Evolutionary conservation across 2,888 invertebrate genomes (phyloP).

Genomic region (Torymus auratus): DNA sequence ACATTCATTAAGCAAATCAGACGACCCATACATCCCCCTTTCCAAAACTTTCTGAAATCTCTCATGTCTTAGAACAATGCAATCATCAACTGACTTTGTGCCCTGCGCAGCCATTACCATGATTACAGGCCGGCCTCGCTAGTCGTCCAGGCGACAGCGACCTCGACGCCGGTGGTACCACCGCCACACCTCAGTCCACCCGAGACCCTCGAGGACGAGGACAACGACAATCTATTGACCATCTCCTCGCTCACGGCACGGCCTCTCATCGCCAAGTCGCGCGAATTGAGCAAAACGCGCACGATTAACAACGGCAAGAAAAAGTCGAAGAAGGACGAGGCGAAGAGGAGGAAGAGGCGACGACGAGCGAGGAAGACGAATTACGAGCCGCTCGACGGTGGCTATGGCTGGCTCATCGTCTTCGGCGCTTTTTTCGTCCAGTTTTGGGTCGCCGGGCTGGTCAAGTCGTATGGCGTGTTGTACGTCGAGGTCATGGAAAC

Average conservation of each 20-base stretch:
- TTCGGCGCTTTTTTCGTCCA: constrained; percentile 88
- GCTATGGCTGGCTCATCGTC: constrained; percentile 88
- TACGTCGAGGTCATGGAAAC: constrained; percentile 90
- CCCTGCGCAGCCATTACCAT: constrained; percentile 63
- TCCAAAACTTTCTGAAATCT: no score
- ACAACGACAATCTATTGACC: constrained; percentile 85
- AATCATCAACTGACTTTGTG: no score
- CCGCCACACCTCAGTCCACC: constrained; percentile 74
- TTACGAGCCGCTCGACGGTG: constrained; percentile 82
- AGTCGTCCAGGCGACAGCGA: constrained; percentile 76
- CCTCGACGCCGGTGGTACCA: constrained; percentile 75
- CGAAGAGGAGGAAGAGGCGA: constrained; percentile 34
- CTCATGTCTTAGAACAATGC: no score
- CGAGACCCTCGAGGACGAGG: constrained; percentile 80
- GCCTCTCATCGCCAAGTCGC: constrained; percentile 84
- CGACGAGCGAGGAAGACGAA: constrained; percentile 63
- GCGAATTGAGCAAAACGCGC: constrained; percentile 74
- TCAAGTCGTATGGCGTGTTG: constrained; percentile 88
- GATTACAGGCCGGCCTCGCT: constrained; percentile 77
- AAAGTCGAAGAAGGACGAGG: constrained; percentile 61
- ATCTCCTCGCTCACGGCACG: constrained; percentile 85
- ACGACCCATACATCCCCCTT: no score
- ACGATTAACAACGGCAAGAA: constrained; percentile 56
- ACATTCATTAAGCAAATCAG: neutral
- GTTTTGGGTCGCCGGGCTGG: constrained; percentile 88